Base-by-base conservation (phyloP, 2,888 invertebrate genomes). In the Caenorhabditis sp. region DNA sequence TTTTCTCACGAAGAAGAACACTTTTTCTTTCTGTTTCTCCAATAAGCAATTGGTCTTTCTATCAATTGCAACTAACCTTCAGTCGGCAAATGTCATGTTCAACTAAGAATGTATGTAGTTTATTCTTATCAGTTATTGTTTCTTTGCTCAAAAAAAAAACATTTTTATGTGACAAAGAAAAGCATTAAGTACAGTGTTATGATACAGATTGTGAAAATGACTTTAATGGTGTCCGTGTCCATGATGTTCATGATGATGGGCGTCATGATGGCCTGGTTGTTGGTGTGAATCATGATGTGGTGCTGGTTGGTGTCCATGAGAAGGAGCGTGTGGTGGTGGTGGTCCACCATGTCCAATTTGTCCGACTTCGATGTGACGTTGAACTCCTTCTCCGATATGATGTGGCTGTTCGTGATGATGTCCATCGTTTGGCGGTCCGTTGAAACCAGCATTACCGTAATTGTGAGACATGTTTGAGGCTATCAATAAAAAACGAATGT, bases 371-470 rank as follows among this genome's bases (percentile, higher is more conserved):
- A 43, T 17, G 14, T 43, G 43, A 17, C 43, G 43, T 5, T 43
- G 43, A 14, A 43, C 43, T 43, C 43, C 43, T 43, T 43, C 43
- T 43, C 43, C 43, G 14, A 43, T 43, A 17, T 43, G 43, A 17
- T 10, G 43, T 43, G 36, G 36, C 6, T 10, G 43, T 43, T 17
- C 69, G 21, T 51, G 23, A 31, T 68, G 63, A 0, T 59, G 63
- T 23, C 51, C 51, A 14, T 69, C 69, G 23, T 12, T 26, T 19
- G 61, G n/a, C n/a, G n/a, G 58, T 54, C 62, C 65, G 62, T 66
- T 70, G 58, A 65, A 70, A 4, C 69, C 69, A 12, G 69, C 69
- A 58, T 70, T 70, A n/a, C 69, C 69, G 54, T 70, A 70, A 54
- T 70, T 70, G 62, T 70, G 53, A 8, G 69, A 61, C 69, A 70